Conservation (phyloP, 2,113 vertebrate genomes). For the Pyrgilauda ruficollis region DNA sequence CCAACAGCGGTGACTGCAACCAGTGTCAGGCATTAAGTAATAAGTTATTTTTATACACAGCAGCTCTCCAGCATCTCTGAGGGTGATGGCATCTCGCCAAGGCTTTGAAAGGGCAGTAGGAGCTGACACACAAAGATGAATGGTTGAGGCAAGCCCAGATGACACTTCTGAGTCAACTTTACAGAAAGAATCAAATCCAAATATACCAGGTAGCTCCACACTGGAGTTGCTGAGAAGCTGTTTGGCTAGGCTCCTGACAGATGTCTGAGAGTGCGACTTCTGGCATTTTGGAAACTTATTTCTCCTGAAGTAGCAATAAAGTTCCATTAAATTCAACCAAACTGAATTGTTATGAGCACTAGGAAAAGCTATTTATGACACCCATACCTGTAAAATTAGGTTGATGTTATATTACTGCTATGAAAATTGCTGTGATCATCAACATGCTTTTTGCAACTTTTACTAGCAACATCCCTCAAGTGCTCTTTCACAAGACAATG, state of each 20-base stretch:
- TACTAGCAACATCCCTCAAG: neutral
- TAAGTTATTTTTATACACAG: constrained; percentile 39
- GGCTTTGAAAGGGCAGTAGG: neutral
- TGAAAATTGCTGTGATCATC: neutral
- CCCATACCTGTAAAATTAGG: neutral
- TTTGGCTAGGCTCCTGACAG: neutral
- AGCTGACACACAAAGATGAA: constrained; percentile 19
- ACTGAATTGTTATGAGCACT: neutral
- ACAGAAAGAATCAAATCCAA: neutral
- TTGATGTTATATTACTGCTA: neutral
- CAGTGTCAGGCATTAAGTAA: neutral
- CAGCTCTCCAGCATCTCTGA: constrained; percentile 15
- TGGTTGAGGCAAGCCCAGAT: neutral
- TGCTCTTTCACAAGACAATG: neutral
- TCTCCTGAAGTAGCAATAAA: neutral
- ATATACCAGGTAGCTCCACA: neutral
- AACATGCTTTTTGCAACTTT: neutral
- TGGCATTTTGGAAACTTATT: neutral
- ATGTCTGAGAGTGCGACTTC: neutral
- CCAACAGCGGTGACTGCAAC: neutral
- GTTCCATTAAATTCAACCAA: neutral
- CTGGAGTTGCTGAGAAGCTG: neutral
- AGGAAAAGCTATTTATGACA: neutral
- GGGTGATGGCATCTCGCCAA: neutral
- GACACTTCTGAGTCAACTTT: neutral